These are phyloP conservation scores for Lacanobia wlatinum DNA, from an alignment of 2,888 invertebrate species.

Conservation along the genomic window DNA sequence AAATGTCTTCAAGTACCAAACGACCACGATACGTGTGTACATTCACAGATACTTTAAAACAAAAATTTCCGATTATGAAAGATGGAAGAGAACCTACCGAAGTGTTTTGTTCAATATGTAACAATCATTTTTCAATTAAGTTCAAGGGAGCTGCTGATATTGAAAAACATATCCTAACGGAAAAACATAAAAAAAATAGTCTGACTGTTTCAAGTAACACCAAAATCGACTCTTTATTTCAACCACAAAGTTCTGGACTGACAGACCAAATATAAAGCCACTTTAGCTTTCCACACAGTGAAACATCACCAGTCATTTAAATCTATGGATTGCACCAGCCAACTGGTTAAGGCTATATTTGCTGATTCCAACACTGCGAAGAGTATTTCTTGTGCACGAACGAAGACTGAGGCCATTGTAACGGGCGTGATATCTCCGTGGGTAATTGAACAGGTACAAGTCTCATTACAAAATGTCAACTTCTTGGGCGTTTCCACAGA, in stretches of 20 bases:
- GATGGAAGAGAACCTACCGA: too few relatives aligned
- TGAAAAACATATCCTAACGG: slow-evolving; percentile 37
- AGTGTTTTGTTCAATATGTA: too few relatives aligned
- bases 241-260: slow-evolving; percentile 32
- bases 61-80: too few relatives aligned
- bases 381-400: slow-evolving; percentile 16
- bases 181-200: slow-evolving; percentile 25
- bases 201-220: slow-evolving; percentile 23
- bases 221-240: slow-evolving; percentile 45
- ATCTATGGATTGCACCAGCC: slow-evolving; percentile 36
- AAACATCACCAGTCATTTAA: slow-evolving; percentile 60
- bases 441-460: slow-evolving; percentile 40
- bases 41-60: too few relatives aligned
- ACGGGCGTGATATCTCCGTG: slow-evolving; percentile 51
- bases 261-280: slow-evolving; percentile 49
- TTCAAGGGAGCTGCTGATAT: slow-evolving; percentile 29
- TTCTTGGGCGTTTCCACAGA: slow-evolving; percentile 63
- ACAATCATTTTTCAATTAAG: slow-evolving; percentile 13
- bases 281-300: slow-evolving; percentile 58
- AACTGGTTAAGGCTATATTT: slow-evolving; percentile 13
- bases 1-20: too few relatives aligned
- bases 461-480: slow-evolving; percentile 50
- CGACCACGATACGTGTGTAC: too few relatives aligned
- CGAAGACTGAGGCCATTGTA: slow-evolving; percentile 60
- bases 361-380: slow-evolving; percentile 34